These are phyloP conservation scores for Pseudolycoriella hygida DNA, from an alignment of 2,888 invertebrate genomes.

Conservation along the genomic window DNA sequence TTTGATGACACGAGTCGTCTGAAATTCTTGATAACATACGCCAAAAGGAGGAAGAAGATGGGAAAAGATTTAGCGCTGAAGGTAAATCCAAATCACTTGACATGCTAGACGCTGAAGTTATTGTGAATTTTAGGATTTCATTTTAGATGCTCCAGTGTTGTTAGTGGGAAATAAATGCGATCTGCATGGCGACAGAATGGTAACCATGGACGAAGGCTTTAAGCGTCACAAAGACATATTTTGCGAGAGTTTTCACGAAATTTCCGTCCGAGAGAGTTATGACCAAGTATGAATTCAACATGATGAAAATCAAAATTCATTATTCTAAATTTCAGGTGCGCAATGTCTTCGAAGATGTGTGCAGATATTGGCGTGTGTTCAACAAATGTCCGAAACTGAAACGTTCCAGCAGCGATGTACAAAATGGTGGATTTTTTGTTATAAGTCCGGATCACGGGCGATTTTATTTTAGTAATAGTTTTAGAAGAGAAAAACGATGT, in stretches of 20 bases:
- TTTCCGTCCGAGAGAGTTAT: slow-evolving; percentile 66
- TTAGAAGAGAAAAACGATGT: slow-evolving; percentile 19
- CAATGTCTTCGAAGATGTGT: slow-evolving; percentile 57
- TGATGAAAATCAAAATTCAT: background rate
- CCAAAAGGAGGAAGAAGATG: slow-evolving; percentile 36
- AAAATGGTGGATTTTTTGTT: slow-evolving; percentile 30
- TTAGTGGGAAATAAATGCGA: slow-evolving; percentile 72
- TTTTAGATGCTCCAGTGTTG: slow-evolving; percentile 54
- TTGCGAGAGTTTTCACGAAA: slow-evolving; percentile 70
- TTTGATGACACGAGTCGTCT: slow-evolving; percentile 72
- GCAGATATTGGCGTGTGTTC: slow-evolving; percentile 55
- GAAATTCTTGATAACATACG: slow-evolving; percentile 67
- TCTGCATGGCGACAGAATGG: slow-evolving; percentile 63
- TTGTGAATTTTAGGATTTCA: slow-evolving; percentile 33
- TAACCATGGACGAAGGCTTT: slow-evolving; percentile 55
- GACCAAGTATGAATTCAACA: slow-evolving; percentile 41
- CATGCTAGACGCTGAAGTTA: too few species aligned
- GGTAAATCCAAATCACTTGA: too few species aligned
- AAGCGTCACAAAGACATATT: slow-evolving; percentile 58
- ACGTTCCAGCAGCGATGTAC: slow-evolving; percentile 37
- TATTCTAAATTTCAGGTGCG: slow-evolving; percentile 38
- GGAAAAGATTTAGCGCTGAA: background rate
- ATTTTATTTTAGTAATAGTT: slow-evolving; percentile 26
- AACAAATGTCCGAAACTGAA: slow-evolving; percentile 47
- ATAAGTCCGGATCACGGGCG: slow-evolving; percentile 33